These are phyloP conservation scores for Monarcha castaneiventris DNA, from an alignment of 2,113 vertebrate species.

Conservation along the genomic window DNA sequence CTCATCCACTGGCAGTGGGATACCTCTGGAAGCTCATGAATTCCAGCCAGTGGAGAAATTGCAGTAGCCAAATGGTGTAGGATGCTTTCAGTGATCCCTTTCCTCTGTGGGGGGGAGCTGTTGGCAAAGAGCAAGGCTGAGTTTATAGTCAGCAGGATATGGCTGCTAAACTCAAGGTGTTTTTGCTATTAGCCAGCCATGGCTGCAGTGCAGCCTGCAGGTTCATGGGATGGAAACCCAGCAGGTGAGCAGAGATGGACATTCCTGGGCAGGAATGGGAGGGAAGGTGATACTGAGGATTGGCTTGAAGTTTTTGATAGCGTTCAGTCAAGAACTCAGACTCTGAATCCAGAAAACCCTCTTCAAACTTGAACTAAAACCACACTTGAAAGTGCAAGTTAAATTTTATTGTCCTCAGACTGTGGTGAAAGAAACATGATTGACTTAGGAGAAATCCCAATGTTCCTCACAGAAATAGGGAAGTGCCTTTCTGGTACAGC, in stretches of 20 bases:
- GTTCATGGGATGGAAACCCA: neutral
- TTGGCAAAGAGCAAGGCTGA: neutral
- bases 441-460: neutral
- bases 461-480: neutral
- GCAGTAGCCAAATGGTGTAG: neutral
- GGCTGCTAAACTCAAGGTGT: neutral
- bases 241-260: accelerated
- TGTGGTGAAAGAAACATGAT: neutral
- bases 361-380: neutral
- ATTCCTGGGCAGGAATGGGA: neutral
- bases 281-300: neutral
- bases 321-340: neutral
- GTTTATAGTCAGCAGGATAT: neutral
- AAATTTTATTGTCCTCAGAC: neutral
- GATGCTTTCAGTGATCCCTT: neutral
- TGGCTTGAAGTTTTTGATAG: neutral
- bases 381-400: neutral
- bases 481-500: neutral
- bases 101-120: neutral
- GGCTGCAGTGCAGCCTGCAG: neutral
- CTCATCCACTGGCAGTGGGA: neutral
- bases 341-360: neutral
- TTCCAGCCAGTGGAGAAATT: neutral
- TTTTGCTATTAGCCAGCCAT: neutral
- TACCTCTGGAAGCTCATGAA: neutral